These are phyloP conservation scores for Lycodopsis pacificus DNA, from an alignment of 2,797 vertebrate species.

Conservation along the genomic window DNA sequence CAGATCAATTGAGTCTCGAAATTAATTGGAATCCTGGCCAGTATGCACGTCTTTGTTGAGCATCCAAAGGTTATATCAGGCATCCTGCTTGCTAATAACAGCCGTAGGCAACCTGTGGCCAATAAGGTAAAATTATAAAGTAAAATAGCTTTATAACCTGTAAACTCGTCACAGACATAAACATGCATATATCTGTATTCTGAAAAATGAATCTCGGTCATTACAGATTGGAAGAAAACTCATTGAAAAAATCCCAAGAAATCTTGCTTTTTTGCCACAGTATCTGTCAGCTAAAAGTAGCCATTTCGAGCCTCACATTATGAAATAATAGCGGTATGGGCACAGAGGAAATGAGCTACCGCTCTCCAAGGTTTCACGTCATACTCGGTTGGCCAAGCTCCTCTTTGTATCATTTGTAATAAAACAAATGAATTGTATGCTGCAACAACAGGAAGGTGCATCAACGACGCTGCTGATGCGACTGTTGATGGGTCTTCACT, in stretches of 20 bases:
- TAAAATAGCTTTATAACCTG: background rate
- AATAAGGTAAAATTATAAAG: background rate
- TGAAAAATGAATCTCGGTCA: background rate
- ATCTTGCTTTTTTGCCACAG: background rate
- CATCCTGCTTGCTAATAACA: background rate
- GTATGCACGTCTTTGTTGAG: background rate
- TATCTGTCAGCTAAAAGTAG: background rate
- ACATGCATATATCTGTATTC: background rate
- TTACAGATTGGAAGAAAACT: background rate
- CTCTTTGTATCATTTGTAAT: background rate
- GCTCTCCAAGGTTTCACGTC: background rate
- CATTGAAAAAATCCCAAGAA: background rate
- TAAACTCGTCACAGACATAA: background rate
- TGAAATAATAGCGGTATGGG: background rate
- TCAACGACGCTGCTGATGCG: background rate
- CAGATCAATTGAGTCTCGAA: background rate
- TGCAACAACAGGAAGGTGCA: too few relatives aligned
- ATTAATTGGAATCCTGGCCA: background rate
- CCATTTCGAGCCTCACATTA: background rate
- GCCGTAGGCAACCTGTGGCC: background rate
- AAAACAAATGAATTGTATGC: background rate
- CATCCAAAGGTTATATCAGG: conserved; percentile 1
- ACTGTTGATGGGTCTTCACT: background rate
- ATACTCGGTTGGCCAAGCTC: background rate
- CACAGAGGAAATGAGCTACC: background rate